These are phyloP conservation scores for Tachina grossa DNA, from an alignment of 2,888 invertebrate species.

Conservation along the genomic window DNA sequence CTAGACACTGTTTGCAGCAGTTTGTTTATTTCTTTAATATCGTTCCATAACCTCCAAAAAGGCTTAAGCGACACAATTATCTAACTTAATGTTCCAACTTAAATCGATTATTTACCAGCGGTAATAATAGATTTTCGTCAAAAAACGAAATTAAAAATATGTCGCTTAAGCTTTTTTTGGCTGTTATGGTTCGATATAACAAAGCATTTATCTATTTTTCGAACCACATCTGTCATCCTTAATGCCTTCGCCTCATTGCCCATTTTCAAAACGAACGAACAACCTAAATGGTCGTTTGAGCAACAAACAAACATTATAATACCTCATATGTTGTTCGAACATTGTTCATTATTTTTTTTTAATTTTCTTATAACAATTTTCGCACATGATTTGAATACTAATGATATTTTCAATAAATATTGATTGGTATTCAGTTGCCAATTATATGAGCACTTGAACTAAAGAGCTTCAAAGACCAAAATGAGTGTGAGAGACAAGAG, in stretches of 20 bases:
- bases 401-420: conserved; percentile 61
- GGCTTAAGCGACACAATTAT: no score
- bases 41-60: no score
- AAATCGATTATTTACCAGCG: no score
- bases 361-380: conserved; percentile 65
- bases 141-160: no score
- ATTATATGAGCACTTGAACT: conserved; percentile 7
- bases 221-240: not conserved
- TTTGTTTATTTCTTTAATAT: no score
- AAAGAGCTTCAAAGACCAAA: not conserved
- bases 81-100: no score
- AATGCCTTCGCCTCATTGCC: not conserved
- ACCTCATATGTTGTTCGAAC: conserved; percentile 52
- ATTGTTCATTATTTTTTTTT: conserved; percentile 36
- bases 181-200: no score
- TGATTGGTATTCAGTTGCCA: conserved; percentile 49
- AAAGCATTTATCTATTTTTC: not conserved
- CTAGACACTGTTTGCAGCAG: no score
- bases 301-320: not conserved
- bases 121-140: no score
- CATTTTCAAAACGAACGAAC: conserved; percentile 1
- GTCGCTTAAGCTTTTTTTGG: no score
- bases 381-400: conserved; percentile 67
- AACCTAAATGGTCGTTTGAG: conserved; percentile 5
- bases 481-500: not conserved